Percentiles rank a stretch among this genome's conserved stretches.
Conservation (phyloP, 2,113 vertebrate genomes). For the Myrmecobius fasciatus region DNA sequence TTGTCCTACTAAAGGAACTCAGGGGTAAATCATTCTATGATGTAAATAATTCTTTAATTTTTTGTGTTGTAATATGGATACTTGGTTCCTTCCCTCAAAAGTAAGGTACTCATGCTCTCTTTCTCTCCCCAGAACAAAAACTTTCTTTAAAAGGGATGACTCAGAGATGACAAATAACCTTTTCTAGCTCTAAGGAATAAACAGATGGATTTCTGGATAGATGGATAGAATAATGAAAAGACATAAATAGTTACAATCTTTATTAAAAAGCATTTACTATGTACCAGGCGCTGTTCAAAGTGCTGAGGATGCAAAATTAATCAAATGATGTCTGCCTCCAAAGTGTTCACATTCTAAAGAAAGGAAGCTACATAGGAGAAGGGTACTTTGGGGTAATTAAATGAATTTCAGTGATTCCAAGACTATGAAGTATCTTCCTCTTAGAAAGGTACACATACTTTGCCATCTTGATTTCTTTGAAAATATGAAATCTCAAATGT, state of each 20-base stretch:
- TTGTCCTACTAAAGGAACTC: not conserved
- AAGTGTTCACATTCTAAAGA: not conserved
- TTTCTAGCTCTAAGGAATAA: not conserved
- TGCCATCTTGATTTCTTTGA: not conserved
- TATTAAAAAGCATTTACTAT: not conserved
- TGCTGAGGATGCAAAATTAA: not conserved
- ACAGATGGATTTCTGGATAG: not conserved
- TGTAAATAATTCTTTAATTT: not conserved
- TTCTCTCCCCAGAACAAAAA: not conserved
- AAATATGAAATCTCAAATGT: not conserved
- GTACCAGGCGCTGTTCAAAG: not conserved
- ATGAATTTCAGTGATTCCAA: not conserved
- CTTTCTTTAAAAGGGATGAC: not conserved
- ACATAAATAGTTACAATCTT: no score
- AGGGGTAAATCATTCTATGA: not conserved
- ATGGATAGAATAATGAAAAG: no score
- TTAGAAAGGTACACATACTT: not conserved
- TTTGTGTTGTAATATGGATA: not conserved
- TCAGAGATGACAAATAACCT: not conserved
- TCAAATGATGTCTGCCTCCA: not conserved
- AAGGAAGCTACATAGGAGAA: not conserved
- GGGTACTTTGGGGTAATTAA: not conserved
- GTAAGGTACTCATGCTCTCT: not conserved
- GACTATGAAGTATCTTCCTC: not conserved
- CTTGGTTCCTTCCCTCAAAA: not conserved